These are phyloP conservation scores for Cyrtonyx montezumae DNA, from an alignment of 2,113 vertebrate species.

Conservation along the genomic window DNA sequence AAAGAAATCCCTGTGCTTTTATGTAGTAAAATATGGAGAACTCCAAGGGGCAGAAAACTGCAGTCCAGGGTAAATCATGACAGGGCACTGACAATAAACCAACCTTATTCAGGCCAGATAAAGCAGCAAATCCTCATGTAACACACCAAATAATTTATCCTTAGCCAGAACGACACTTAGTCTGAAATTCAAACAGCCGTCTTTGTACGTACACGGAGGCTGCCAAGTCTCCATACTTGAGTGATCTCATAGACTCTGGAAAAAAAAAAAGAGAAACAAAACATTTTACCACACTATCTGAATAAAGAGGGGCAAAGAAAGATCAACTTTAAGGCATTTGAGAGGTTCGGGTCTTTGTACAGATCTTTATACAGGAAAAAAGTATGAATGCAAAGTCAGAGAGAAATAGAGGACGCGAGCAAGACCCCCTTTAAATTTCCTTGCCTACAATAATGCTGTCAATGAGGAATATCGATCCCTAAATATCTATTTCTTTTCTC, in stretches of 20 bases:
- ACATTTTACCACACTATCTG: conserved; percentile 44
- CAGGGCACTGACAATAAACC: background rate
- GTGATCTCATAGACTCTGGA: conserved; percentile 71
- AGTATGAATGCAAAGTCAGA: background rate
- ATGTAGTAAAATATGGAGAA: background rate
- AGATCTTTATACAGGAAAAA: background rate
- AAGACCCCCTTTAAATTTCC: background rate
- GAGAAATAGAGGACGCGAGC: background rate
- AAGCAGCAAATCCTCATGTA: conserved; percentile 52
- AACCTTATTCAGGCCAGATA: conserved; percentile 25
- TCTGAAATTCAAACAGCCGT: conserved; percentile 39
- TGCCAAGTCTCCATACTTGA: conserved; percentile 76
- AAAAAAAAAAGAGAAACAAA: conserved; percentile 36
- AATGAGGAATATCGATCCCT: background rate
- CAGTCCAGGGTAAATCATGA: background rate
- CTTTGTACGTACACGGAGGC: conserved; percentile 47
- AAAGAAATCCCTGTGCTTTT: background rate
- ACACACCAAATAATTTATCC: conserved; percentile 54
- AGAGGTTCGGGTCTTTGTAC: background rate
- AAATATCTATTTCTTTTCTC: background rate
- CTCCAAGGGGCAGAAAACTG: background rate
- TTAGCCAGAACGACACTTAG: conserved; percentile 45
- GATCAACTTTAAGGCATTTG: background rate
- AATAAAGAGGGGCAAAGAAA: conserved; percentile 6
- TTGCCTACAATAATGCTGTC: background rate